These are phyloP conservation scores for Cylas formicarius DNA, from an alignment of 1,140 invertebrate genomes.

Conservation along the genomic window DNA sequence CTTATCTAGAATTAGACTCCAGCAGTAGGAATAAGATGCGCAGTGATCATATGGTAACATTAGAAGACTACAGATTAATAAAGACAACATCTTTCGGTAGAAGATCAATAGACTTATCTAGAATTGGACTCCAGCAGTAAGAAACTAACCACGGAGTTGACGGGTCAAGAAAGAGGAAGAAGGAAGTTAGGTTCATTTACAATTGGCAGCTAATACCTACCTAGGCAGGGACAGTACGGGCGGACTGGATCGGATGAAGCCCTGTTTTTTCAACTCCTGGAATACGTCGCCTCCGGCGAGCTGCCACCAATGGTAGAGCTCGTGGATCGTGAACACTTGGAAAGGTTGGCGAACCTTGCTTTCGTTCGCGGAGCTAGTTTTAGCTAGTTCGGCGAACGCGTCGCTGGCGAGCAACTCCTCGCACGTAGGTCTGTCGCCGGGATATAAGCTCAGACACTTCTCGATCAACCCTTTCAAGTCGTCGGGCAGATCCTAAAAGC, in stretches of 20 bases:
- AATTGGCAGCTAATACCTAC: conserved; percentile 47
- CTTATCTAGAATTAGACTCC: too few species aligned
- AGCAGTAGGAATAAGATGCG: too few species aligned
- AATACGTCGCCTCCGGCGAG: conserved; percentile 91
- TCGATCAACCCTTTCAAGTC: conserved; percentile 59
- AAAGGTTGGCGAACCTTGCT: conserved; percentile 35
- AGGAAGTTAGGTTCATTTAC: too few species aligned
- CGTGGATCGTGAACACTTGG: conserved; percentile 37
- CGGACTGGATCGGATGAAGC: conserved; percentile 74
- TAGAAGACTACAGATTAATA: not conserved
- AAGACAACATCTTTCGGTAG: too few species aligned
- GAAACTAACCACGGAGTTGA: too few species aligned
- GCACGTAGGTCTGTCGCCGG: conserved; percentile 55
- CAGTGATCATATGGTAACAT: too few species aligned
- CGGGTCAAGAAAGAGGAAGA: too few species aligned
- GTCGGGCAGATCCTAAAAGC: conserved; percentile 52
- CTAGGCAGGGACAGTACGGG: conserved; percentile 71
- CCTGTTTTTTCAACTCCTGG: conserved; percentile 83
- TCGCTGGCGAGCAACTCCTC: conserved; percentile 49
- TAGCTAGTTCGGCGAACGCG: conserved; percentile 43
- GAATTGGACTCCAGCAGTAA: too few species aligned
- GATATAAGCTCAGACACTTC: conserved; percentile 59
- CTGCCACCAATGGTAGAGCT: conserved; percentile 90
- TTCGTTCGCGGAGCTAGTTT: conserved; percentile 25
- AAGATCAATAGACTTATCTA: too few species aligned